A percentile compares a stretch with the other conserved stretches of the same genome.
Evolutionary conservation across 2,113 vertebrate genomes (phyloP).

Genomic region (Chaetodon trifascialis): DNA sequence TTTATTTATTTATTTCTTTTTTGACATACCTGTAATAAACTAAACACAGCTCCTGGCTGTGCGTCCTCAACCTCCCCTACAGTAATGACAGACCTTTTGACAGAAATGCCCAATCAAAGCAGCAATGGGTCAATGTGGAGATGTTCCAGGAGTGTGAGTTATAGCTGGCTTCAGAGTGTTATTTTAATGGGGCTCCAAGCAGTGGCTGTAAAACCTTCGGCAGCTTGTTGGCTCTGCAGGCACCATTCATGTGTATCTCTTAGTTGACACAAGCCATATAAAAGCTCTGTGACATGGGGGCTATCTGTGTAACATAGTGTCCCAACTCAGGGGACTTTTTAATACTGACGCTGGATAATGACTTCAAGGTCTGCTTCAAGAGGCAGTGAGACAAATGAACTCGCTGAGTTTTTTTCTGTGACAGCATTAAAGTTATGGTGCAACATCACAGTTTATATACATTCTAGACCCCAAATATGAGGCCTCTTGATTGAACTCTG

Average conservation of each 20-base stretch:
- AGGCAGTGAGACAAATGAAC: constrained; percentile 2
- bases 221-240: constrained; percentile 63
- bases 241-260: constrained; percentile 45
- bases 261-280: constrained; percentile 51
- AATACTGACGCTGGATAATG: constrained; percentile 58
- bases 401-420: constrained; percentile 1
- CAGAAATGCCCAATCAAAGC: constrained; percentile 79
- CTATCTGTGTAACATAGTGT: constrained; percentile 36
- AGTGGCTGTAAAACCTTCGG: constrained; percentile 67
- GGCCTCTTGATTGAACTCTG: constrained; percentile 7
- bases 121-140: constrained; percentile 72
- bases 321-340: constrained; percentile 42
- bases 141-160: constrained; percentile 73
- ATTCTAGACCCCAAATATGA: constrained; percentile 17
- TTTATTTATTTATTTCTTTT: constrained; percentile 40
- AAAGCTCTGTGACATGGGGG: constrained; percentile 34
- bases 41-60: constrained; percentile 65
- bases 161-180: constrained; percentile 67
- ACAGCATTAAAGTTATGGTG: constrained; percentile 11
- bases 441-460: constrained; percentile 14
- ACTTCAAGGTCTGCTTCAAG: constrained; percentile 22
- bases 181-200: constrained; percentile 79
- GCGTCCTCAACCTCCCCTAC: constrained; percentile 70
- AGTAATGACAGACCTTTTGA: constrained; percentile 70
- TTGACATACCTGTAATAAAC: constrained; percentile 77